phyloP scores from a whole-genome alignment of 2,888 invertebrate genomes.

The Drosophila recens region DNA sequence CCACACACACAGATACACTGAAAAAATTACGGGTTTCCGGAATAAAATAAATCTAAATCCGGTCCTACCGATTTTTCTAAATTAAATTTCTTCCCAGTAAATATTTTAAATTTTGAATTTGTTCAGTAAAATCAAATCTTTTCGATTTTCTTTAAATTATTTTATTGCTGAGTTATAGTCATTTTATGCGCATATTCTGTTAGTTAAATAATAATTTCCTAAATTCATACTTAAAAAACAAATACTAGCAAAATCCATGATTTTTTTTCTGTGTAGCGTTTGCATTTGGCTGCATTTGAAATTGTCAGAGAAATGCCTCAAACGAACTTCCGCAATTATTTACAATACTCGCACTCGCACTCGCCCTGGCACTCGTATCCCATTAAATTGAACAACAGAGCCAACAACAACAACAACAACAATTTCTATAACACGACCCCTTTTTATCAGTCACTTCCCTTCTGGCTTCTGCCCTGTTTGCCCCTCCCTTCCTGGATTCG shows the following conservation, averaged over 20 bases:
- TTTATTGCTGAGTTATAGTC: no score
- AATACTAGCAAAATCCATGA: no score
- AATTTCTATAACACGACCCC: constrained; percentile 33
- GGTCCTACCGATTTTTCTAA: no score
- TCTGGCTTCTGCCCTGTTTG: neutral
- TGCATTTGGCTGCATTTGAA: constrained; percentile 38
- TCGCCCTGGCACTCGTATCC: constrained; percentile 32
- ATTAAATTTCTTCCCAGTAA: no score
- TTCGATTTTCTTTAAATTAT: no score
- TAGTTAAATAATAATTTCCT: no score
- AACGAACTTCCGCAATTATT: constrained; percentile 82
- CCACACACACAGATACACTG: neutral
- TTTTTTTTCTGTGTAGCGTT: neutral
- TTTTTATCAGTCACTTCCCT: constrained; percentile 24
- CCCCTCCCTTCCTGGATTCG: neutral
- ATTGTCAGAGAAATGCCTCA: constrained; percentile 56
- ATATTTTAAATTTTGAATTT: no score
- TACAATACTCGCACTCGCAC: constrained; percentile 58
- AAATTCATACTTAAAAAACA: no score
- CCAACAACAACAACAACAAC: constrained; percentile 38
- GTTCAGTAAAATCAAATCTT: no score
- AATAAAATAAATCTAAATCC: no score
- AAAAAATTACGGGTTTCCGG: no score
- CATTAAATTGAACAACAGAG: constrained; percentile 63
- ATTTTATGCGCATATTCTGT: no score